Evolutionary conservation across 2,888 invertebrate genomes (phyloP).

Genomic region (Sarcophaga variegata): DNA sequence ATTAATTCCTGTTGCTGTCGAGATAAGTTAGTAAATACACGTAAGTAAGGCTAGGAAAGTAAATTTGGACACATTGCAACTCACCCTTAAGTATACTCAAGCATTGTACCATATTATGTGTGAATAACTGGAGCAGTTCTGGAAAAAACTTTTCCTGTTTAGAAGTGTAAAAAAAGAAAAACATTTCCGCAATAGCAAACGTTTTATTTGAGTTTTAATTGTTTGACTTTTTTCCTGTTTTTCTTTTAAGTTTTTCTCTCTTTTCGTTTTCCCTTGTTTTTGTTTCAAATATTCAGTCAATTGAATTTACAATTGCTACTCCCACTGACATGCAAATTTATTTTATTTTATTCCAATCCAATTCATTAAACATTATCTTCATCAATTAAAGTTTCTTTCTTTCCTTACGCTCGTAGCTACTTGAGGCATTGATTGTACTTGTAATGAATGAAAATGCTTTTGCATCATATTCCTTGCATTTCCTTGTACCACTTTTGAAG

Average conservation of each 20-base stretch:
- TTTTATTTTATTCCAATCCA: not conserved
- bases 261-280: not conserved
- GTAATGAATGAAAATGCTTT: not conserved
- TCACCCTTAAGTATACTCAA: not conserved
- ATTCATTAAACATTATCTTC: conserved; percentile 45
- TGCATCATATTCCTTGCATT: not conserved
- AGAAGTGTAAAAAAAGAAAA: not conserved
- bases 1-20: no score
- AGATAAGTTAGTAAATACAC: no score
- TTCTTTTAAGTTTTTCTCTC: not conserved
- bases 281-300: not conserved
- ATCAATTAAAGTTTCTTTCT: conserved; percentile 27
- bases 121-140: not conserved
- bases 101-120: not conserved
- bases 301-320: not conserved
- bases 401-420: not conserved
- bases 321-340: not conserved
- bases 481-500: not conserved
- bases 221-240: not conserved
- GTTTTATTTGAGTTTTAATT: not conserved
- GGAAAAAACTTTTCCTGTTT: not conserved
- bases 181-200: not conserved
- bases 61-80: no score
- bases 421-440: not conserved
- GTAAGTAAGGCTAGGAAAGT: no score